Percentiles rank a stretch among this genome's conserved stretches.
These are phyloP conservation scores for Triplophysa yarkandensis DNA, from an alignment of 2,797 vertebrate species.

Conservation along the genomic window DNA sequence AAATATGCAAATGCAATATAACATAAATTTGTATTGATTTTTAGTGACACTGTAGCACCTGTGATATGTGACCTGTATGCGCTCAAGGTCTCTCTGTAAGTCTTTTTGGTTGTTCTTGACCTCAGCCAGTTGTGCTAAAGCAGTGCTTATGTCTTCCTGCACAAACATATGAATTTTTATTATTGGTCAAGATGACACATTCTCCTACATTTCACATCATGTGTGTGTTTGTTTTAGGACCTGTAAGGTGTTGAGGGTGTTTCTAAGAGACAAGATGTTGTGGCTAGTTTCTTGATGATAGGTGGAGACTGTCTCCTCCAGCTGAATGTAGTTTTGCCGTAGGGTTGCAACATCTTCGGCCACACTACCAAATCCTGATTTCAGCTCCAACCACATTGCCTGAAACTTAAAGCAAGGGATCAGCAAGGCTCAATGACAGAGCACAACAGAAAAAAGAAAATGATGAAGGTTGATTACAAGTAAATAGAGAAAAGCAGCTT, in stretches of 20 bases:
- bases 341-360: slow-evolving; percentile 85
- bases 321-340: slow-evolving; percentile 82
- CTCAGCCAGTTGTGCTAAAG: slow-evolving; percentile 87
- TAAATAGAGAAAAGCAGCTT: neutral
- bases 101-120: slow-evolving; percentile 88
- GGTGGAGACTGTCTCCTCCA: slow-evolving; percentile 89
- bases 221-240: slow-evolving; percentile 65
- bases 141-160: slow-evolving; percentile 89
- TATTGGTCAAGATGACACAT: neutral
- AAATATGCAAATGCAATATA: neutral
- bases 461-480: neutral
- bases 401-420: slow-evolving; percentile 81
- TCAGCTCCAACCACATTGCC: slow-evolving; percentile 90
- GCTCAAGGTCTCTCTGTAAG: slow-evolving; percentile 85
- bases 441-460: neutral
- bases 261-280: slow-evolving; percentile 91
- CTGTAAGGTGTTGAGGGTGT: slow-evolving; percentile 92
- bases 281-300: slow-evolving; percentile 88
- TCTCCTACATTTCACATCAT: neutral
- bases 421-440: neutral
- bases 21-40: neutral
- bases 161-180: neutral
- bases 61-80: slow-evolving; percentile 80
- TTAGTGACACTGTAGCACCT: slow-evolving; percentile 11
- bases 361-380: slow-evolving; percentile 84